Evolutionary conservation across 92 coral and sea anemone species (phyloP).

Genomic region (Heliopora coerulea): DNA sequence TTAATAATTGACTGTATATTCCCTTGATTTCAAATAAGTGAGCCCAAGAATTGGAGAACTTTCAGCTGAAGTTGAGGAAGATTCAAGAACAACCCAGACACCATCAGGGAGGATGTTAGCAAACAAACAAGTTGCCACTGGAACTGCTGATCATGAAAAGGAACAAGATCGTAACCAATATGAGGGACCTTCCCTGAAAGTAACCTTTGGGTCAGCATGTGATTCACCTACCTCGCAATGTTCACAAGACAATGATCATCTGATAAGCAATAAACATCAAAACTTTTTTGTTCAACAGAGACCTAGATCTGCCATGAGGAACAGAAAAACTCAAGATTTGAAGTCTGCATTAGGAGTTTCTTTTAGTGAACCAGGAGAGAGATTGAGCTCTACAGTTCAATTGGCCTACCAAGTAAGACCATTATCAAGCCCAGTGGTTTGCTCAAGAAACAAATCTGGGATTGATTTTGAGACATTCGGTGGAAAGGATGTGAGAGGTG

Average conservation of each 20-base stretch:
- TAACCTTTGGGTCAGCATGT: slow-evolving; percentile 12
- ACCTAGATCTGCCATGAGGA: slow-evolving; percentile 21
- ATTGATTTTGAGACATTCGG: slow-evolving; percentile 57
- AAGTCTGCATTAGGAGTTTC: not conserved
- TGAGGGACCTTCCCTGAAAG: slow-evolving; percentile 7
- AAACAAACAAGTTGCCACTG: too few species aligned
- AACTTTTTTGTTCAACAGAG: not conserved
- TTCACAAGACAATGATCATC: not conserved
- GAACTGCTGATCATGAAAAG: not conserved
- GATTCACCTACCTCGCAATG: not conserved
- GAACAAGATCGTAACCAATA: slow-evolving; percentile 2
- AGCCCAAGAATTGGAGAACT: too few species aligned
- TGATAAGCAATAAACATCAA: not conserved
- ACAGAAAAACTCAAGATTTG: slow-evolving; percentile 1
- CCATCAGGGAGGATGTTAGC: too few species aligned
- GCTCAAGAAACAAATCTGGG: not conserved
- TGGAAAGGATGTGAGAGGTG: slow-evolving; percentile 62
- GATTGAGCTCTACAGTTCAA: not conserved
- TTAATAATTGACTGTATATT: too few species aligned
- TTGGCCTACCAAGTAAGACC: not conserved
- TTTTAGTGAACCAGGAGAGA: not conserved
- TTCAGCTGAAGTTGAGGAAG: too few species aligned
- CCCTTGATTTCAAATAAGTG: too few species aligned
- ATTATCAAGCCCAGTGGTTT: not conserved
- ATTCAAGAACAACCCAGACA: too few species aligned